phyloP scores from a whole-genome alignment of 2,888 invertebrate genomes.

The Molorchus minor region DNA sequence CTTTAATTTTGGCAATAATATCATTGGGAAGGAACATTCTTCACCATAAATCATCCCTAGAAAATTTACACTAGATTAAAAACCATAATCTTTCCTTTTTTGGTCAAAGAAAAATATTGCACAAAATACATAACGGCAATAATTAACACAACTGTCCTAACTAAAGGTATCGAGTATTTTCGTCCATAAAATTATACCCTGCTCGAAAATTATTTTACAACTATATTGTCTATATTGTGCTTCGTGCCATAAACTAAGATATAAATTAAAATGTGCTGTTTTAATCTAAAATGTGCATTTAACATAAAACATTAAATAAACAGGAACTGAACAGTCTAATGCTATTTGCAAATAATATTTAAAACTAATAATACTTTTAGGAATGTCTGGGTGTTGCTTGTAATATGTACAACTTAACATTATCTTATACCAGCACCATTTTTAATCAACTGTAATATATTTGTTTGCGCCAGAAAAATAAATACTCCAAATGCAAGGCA shows the following conservation, averaged over 20 bases:
- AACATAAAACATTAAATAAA: conserved; percentile 8
- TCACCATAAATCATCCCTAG: no score
- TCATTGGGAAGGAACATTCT: no score
- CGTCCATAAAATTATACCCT: conserved; percentile 50
- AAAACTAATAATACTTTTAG: conserved; percentile 64
- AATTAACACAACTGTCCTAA: conserved; percentile 20
- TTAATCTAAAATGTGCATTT: conserved; percentile 10
- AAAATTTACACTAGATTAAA: no score
- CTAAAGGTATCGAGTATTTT: conserved; percentile 36
- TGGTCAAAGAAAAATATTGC: conserved; percentile 41
- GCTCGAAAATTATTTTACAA: conserved; percentile 42
- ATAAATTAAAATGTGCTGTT: conserved; percentile 19
- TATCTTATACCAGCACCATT: conserved; percentile 59
- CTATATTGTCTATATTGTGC: conserved; percentile 48
- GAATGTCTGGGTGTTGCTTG: conserved; percentile 58
- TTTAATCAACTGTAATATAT: conserved; percentile 43
- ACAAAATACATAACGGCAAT: conserved; percentile 31
- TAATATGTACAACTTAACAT: conserved; percentile 60
- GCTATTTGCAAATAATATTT: conserved; percentile 41
- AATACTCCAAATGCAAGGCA: no score
- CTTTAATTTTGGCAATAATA: no score
- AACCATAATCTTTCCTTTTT: background rate
- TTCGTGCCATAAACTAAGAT: conserved; percentile 34
- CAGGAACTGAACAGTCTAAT: conserved; percentile 24
- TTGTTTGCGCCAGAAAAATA: conserved; percentile 7